Conservation (phyloP, 2,797 vertebrate species). For the Hyperoplus immaculatus region DNA sequence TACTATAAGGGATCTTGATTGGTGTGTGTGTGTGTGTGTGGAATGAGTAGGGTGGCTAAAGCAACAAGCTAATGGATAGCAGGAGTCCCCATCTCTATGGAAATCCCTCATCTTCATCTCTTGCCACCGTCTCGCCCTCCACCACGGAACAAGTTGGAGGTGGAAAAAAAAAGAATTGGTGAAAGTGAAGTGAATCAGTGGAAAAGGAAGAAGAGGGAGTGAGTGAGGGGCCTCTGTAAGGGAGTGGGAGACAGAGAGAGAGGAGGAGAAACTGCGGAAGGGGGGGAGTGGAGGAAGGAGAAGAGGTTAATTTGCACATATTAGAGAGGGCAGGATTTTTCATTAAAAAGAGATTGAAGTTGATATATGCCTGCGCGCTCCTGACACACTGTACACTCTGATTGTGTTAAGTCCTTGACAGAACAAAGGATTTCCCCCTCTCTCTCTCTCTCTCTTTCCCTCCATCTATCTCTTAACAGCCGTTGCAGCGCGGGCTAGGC, state of each 20-base stretch:
- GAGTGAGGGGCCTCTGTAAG: conserved; percentile 71
- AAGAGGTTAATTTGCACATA: conserved; percentile 90
- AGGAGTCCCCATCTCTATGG: conserved; percentile 31
- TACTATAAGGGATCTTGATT: conserved; percentile 52
- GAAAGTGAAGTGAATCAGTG: conserved; percentile 61
- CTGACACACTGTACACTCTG: conserved; percentile 88
- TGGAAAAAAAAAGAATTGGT: conserved; percentile 55
- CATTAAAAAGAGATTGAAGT: conserved; percentile 91
- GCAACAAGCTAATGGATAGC: conserved; percentile 70
- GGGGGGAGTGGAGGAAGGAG: conserved; percentile 63
- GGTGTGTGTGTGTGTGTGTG: conserved; percentile 4
- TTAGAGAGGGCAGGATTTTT: conserved; percentile 90
- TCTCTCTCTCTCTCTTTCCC: conserved; percentile 37
- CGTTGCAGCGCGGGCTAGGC: conserved; percentile 47
- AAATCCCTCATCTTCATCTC: conserved; percentile 7
- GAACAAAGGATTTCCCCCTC: conserved; percentile 84
- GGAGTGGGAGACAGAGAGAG: conserved; percentile 40
- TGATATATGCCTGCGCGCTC: conserved; percentile 88
- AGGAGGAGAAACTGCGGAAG: conserved; percentile 59
- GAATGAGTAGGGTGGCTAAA: conserved; percentile 34
- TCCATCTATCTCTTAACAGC: conserved; percentile 68
- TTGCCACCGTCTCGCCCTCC: not conserved
- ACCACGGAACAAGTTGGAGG: conserved; percentile 35
- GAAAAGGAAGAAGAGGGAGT: conserved; percentile 53
- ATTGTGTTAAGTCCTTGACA: conserved; percentile 88